Evolutionary conservation across 2,888 invertebrate species (phyloP).

Genomic region (Pardosa pseudoannulata): DNA sequence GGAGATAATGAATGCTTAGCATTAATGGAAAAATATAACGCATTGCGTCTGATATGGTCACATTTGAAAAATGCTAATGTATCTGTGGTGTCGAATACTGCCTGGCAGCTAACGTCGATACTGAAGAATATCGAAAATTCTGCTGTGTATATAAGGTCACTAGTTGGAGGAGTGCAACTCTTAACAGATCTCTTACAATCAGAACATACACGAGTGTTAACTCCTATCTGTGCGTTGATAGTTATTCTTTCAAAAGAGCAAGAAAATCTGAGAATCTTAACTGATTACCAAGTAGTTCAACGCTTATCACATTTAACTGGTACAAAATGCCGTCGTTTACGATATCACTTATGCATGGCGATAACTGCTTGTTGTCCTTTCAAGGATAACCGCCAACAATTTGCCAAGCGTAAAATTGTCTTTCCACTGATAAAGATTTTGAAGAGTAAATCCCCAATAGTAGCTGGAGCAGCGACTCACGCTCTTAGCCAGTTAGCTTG

Average conservation of each 20-base stretch:
- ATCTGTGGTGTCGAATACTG: conserved; percentile 42
- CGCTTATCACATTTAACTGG: conserved; percentile 35
- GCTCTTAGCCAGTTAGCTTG: conserved; percentile 44
- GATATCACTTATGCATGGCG: conserved; percentile 60
- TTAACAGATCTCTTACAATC: conserved; percentile 35
- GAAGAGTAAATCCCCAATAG: conserved; percentile 31
- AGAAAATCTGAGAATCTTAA: conserved; percentile 46
- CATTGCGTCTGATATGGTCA: conserved; percentile 50
- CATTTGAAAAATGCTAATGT: conserved; percentile 37
- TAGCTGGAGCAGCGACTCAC: conserved; percentile 39
- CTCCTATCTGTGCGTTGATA: conserved; percentile 49
- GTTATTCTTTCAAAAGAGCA: conserved; percentile 44
- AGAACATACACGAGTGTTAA: conserved; percentile 33
- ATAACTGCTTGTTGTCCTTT: conserved; percentile 45
- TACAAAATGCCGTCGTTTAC: conserved; percentile 38
- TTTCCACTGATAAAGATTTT: conserved; percentile 43
- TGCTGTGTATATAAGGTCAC: conserved; percentile 33
- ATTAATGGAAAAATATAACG: conserved; percentile 38
- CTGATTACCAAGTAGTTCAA: conserved; percentile 46
- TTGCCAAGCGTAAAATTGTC: conserved; percentile 30
- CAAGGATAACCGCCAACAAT: conserved; percentile 44
- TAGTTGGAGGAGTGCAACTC: conserved; percentile 54
- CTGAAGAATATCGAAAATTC: conserved; percentile 47
- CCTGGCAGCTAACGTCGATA: conserved; percentile 55
- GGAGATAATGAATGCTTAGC: conserved; percentile 43